phyloP scores from a whole-genome alignment of 2,888 invertebrate species.

The Meloe dianella region DNA sequence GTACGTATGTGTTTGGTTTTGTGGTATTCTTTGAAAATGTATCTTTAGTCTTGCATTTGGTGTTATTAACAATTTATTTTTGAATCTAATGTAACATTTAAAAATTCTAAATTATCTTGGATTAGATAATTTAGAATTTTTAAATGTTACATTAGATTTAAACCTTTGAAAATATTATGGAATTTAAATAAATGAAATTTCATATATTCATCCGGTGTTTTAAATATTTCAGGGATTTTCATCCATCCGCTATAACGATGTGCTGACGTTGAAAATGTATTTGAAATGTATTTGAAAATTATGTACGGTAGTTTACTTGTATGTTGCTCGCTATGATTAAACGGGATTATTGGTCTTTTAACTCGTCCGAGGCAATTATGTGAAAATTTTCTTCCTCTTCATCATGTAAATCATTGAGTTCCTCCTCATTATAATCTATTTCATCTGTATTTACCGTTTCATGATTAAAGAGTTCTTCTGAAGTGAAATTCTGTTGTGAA shows the following conservation, averaged over 20 bases:
- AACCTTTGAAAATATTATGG: constrained; percentile 15
- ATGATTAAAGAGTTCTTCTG: too few species aligned
- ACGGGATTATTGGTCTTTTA: not conserved
- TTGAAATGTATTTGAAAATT: not conserved
- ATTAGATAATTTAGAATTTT: too few species aligned
- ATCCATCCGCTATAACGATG: constrained; percentile 16
- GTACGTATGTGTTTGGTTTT: constrained; percentile 10
- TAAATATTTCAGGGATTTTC: constrained; percentile 6
- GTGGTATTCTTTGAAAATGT: constrained; percentile 7
- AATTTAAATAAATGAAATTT: constrained; percentile 16
- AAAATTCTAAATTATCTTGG: constrained; percentile 15
- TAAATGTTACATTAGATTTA: too few species aligned
- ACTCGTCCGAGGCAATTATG: too few species aligned
- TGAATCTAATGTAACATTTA: constrained; percentile 2
- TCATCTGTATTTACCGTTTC: too few species aligned
- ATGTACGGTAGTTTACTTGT: not conserved
- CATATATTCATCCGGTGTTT: constrained; percentile 1
- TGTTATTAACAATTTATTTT: too few species aligned
- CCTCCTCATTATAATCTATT: too few species aligned
- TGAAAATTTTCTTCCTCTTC: too few species aligned
- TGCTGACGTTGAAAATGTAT: constrained; percentile 13
- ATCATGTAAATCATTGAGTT: too few species aligned
- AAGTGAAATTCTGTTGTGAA: too few species aligned
- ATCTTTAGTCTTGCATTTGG: constrained; percentile 26
- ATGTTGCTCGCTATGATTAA: not conserved